These are phyloP conservation scores for Perca flavescens DNA, from an alignment of 2,113 vertebrate species.

Conservation along the genomic window DNA sequence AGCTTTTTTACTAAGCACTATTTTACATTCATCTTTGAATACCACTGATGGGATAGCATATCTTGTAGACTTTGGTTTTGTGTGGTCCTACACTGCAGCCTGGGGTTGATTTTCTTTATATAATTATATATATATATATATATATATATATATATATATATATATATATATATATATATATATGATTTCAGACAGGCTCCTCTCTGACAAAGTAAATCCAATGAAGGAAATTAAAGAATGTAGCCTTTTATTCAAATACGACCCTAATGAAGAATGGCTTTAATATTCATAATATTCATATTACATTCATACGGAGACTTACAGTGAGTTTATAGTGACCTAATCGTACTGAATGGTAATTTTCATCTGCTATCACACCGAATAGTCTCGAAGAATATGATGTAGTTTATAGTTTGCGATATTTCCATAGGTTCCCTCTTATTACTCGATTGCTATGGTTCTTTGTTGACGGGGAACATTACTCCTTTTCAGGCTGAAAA, in stretches of 20 bases:
- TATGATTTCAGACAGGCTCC: slow-evolving; percentile 58
- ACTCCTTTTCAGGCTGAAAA: slow-evolving; percentile 21
- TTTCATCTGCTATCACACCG: slow-evolving; percentile 12
- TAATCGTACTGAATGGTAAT: not conserved
- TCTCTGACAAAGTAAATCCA: slow-evolving; percentile 55
- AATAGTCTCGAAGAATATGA: slow-evolving; percentile 20
- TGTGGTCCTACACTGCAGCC: slow-evolving; percentile 74
- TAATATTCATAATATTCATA: slow-evolving; percentile 49
- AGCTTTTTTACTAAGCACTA: slow-evolving; percentile 79
- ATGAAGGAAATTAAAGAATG: slow-evolving; percentile 43
- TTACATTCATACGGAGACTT: slow-evolving; percentile 39
- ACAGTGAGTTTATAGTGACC: slow-evolving; percentile 15
- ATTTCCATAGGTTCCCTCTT: slow-evolving; percentile 27
- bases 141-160: not conserved
- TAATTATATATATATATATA: not conserved
- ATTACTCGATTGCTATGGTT: slow-evolving; percentile 20
- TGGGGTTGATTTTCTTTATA: slow-evolving; percentile 51
- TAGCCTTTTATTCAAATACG: slow-evolving; percentile 46
- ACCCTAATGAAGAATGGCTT: slow-evolving; percentile 38
- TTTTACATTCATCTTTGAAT: slow-evolving; percentile 80
- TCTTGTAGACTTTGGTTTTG: slow-evolving; percentile 79
- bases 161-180: not conserved
- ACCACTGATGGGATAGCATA: slow-evolving; percentile 68
- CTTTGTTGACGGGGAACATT: slow-evolving; percentile 39
- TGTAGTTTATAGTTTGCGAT: slow-evolving; percentile 41